A percentile compares a stretch with the other conserved stretches of the same genome.
Conservation (phyloP, 2,113 vertebrate genomes). For the Scophthalmus maximus region DNA sequence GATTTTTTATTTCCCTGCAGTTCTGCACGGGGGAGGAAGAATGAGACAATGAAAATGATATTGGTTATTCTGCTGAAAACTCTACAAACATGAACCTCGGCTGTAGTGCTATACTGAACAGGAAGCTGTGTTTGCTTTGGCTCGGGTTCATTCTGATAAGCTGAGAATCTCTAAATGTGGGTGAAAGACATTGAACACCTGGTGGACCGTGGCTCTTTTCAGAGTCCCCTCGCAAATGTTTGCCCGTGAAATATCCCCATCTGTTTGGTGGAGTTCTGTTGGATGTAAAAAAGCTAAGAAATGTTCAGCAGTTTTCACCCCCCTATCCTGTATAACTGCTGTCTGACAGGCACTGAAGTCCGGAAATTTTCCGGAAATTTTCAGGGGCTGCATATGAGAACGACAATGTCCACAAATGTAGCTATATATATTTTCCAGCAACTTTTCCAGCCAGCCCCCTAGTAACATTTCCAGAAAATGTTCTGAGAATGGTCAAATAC, state of each 20-base stretch:
- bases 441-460: no score
- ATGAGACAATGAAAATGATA: constrained; percentile 25
- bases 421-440: no score
- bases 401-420: no score
- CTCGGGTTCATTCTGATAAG: background rate
- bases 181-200: background rate
- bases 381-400: no score
- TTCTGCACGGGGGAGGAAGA: constrained; percentile 18
- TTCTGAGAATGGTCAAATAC: no score
- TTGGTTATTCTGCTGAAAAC: constrained; percentile 31
- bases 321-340: background rate
- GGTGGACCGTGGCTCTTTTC: background rate
- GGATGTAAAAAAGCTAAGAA: background rate
- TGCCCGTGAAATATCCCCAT: background rate
- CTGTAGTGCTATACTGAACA: constrained; percentile 21
- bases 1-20: constrained; percentile 21
- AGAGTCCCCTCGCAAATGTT: background rate
- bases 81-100: constrained; percentile 14
- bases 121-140: constrained; percentile 32
- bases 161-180: background rate
- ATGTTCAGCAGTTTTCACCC: background rate
- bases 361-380: no score
- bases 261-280: background rate
- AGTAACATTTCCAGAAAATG: no score
- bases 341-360: no score